A percentile compares a stretch with the other conserved stretches of the same genome.
phyloP scores from a whole-genome alignment of 2,113 vertebrate species.

The Paratilapia polleni region DNA sequence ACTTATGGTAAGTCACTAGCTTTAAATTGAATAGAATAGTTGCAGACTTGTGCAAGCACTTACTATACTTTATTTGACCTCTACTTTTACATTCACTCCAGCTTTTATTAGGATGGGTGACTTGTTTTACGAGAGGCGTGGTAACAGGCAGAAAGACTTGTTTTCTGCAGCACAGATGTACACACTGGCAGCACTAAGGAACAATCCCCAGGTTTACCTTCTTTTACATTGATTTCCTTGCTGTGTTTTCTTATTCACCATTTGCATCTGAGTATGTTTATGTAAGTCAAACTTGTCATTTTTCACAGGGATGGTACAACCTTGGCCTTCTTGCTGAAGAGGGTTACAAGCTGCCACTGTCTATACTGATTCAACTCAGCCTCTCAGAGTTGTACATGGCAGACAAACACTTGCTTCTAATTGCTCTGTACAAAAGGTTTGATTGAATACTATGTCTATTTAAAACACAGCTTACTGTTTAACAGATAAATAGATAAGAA shows the following conservation, averaged over 20 bases:
- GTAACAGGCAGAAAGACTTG: constrained; percentile 57
- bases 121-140: constrained; percentile 68
- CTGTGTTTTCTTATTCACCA: not conserved
- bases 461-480: not conserved
- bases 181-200: constrained; percentile 75
- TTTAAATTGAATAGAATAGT: not conserved
- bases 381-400: constrained; percentile 67
- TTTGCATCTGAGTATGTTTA: not conserved
- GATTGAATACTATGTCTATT: not conserved
- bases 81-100: constrained; percentile 30
- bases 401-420: constrained; percentile 66
- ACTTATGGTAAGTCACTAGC: constrained; percentile 71
- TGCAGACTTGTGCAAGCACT: not conserved
- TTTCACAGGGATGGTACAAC: constrained; percentile 82
- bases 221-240: not conserved
- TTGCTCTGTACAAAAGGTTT: constrained; percentile 77
- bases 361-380: constrained; percentile 71
- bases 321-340: constrained; percentile 80
- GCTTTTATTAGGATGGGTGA: constrained; percentile 83
- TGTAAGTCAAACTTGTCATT: constrained; percentile 5
- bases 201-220: constrained; percentile 79
- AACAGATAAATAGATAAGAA: not conserved
- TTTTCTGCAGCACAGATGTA: constrained; percentile 80
- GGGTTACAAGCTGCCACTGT: constrained; percentile 70
- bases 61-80: not conserved